Evolutionary conservation across 2,888 invertebrate species (phyloP).

Genomic region (Dasysyrphus albostriatus): DNA sequence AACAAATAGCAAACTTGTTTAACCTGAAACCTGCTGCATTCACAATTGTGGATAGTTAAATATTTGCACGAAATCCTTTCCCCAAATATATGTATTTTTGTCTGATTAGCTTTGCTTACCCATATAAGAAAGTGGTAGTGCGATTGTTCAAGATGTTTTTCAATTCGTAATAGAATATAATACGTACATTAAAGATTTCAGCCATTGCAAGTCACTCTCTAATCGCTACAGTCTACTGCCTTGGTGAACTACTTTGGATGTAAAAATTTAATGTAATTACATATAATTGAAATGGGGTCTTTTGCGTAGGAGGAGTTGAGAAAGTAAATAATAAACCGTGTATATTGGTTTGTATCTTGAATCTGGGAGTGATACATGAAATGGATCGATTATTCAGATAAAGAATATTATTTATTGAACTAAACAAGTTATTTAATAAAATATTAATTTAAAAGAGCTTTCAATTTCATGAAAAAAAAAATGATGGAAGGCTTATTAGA

Average conservation of each 20-base stretch:
- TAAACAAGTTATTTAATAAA: not conserved
- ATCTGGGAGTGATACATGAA: conserved; percentile 20
- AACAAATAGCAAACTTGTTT: conserved; percentile 20
- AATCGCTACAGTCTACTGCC: not conserved
- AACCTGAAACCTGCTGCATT: not conserved
- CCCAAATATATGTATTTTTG: not conserved
- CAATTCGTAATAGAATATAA: not conserved
- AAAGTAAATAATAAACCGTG: conserved; percentile 23
- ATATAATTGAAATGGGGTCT: conserved; percentile 14
- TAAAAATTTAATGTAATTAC: not conserved
- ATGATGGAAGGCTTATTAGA: no score
- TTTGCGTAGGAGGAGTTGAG: conserved; percentile 40
- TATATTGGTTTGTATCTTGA: not conserved
- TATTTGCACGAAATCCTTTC: conserved; percentile 24
- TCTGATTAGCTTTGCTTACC: not conserved
- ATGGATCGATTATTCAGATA: conserved; percentile 5
- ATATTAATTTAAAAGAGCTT: no score
- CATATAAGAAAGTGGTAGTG: not conserved
- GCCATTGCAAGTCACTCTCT: conserved; percentile 5
- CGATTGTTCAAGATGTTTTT: not conserved
- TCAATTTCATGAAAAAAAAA: no score
- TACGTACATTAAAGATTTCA: not conserved
- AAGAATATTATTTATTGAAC: not conserved
- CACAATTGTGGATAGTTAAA: no score
- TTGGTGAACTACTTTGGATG: conserved; percentile 11